These are phyloP conservation scores for Oceanites oceanicus DNA, from an alignment of 2,113 vertebrate species.

Conservation along the genomic window DNA sequence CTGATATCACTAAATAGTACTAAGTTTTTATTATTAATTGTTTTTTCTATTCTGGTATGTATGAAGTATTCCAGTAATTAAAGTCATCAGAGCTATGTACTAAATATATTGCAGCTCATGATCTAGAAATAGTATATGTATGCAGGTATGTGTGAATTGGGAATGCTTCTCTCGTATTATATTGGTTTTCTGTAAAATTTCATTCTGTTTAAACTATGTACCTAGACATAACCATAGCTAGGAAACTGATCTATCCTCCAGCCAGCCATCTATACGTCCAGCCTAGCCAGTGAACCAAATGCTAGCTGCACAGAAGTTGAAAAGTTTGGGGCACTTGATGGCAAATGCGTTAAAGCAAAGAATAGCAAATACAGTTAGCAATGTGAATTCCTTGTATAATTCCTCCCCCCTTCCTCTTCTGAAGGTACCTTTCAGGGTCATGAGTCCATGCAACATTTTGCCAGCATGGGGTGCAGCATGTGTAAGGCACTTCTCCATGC, in stretches of 20 bases:
- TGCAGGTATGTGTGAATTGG: neutral
- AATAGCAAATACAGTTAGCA: neutral
- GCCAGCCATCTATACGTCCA: neutral
- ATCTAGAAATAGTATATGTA: neutral
- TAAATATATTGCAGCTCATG: neutral
- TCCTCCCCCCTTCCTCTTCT: neutral
- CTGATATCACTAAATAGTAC: neutral
- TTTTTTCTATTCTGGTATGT: neutral
- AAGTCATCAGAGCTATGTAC: neutral
- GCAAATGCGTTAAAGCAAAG: neutral
- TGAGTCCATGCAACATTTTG: neutral
- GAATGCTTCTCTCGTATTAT: neutral
- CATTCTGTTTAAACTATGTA: neutral
- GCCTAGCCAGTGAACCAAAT: neutral
- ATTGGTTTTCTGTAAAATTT: neutral
- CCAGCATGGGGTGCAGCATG: neutral
- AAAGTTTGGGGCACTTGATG: neutral
- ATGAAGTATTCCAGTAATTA: neutral
- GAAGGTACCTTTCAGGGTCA: neutral
- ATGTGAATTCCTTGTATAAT: neutral
- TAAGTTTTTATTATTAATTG: neutral
- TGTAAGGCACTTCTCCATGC: neutral
- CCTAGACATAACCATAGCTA: neutral
- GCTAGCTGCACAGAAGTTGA: neutral
- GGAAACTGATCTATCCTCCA: neutral